Evolutionary conservation across 2,797 vertebrate genomes (phyloP).

Genomic region (Oreonectes daqikongensis): DNA sequence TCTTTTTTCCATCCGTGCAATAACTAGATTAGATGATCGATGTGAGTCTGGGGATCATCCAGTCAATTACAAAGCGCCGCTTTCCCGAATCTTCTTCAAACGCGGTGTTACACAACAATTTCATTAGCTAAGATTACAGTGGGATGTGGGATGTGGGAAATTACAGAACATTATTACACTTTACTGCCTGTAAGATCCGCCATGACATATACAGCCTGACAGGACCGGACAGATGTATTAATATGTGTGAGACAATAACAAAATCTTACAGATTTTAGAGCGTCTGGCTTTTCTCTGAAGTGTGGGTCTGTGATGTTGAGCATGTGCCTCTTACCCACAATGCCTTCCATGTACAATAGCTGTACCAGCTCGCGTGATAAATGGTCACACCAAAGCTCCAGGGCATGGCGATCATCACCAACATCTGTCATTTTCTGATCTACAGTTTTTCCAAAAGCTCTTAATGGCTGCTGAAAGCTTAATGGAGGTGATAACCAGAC

Average conservation of each 20-base stretch:
- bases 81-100: slow-evolving; percentile 64
- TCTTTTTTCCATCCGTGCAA: slow-evolving; percentile 67
- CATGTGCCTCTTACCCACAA: slow-evolving; percentile 13
- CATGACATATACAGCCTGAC: slow-evolving; percentile 64
- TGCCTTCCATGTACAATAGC: background rate
- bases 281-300: slow-evolving; percentile 14
- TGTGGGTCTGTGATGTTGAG: slow-evolving; percentile 13
- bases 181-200: slow-evolving; percentile 65
- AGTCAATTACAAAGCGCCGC: slow-evolving; percentile 71
- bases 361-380: background rate
- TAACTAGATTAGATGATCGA: slow-evolving; percentile 75
- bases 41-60: slow-evolving; percentile 68
- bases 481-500: slow-evolving; percentile 71
- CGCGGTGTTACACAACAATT: slow-evolving; percentile 74
- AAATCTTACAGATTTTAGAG: slow-evolving; percentile 57
- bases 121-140: slow-evolving; percentile 77
- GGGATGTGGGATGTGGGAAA: slow-evolving; percentile 67
- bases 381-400: slow-evolving; percentile 24
- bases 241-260: slow-evolving; percentile 55
- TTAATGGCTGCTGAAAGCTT: slow-evolving; percentile 74
- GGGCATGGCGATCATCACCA: slow-evolving; percentile 32
- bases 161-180: slow-evolving; percentile 70
- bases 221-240: slow-evolving; percentile 65
- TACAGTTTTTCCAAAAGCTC: slow-evolving; percentile 55
- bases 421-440: slow-evolving; percentile 51